Conservation (phyloP, 2,797 vertebrate species). For the Chelidonichthys spinosus region DNA sequence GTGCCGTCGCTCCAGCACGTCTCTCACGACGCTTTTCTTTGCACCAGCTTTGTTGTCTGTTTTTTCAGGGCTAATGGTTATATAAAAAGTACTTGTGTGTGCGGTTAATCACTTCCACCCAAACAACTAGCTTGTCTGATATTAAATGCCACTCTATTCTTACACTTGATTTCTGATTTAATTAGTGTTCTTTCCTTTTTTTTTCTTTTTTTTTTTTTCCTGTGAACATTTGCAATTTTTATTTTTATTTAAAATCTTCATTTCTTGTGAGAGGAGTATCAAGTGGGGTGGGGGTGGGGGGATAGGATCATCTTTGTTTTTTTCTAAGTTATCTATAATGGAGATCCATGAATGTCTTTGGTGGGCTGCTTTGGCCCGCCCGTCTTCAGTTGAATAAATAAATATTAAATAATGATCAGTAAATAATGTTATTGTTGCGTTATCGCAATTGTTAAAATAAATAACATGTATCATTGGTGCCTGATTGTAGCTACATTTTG, state of each 20-base stretch:
- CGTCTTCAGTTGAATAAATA: conserved; percentile 82
- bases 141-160: conserved; percentile 76
- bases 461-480: conserved; percentile 87
- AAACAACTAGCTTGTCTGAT: conserved; percentile 73
- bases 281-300: conserved; percentile 15
- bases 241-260: conserved; percentile 56
- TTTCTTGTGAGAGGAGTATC: conserved; percentile 67
- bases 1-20: conserved; percentile 52
- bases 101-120: conserved; percentile 71
- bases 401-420: conserved; percentile 82
- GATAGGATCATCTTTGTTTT: conserved; percentile 64
- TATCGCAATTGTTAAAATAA: conserved; percentile 87
- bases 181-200: conserved; percentile 66
- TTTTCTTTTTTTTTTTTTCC: conserved; percentile 54
- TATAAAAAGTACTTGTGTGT: conserved; percentile 62
- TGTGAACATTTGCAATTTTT: conserved; percentile 73
- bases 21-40: conserved; percentile 62
- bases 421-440: conserved; percentile 88
- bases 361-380: conserved; percentile 69
- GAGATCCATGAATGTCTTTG: conserved; percentile 82
- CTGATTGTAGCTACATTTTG: conserved; percentile 89
- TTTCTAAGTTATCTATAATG: conserved; percentile 76
- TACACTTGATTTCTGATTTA: conserved; percentile 77
- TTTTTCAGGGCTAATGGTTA: conserved; percentile 66
- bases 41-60: conserved; percentile 70